A percentile compares a stretch with the other conserved stretches of the same genome.
These are phyloP conservation scores for Hippocampus abdominalis DNA, from an alignment of 2,113 vertebrate species.

Conservation along the genomic window DNA sequence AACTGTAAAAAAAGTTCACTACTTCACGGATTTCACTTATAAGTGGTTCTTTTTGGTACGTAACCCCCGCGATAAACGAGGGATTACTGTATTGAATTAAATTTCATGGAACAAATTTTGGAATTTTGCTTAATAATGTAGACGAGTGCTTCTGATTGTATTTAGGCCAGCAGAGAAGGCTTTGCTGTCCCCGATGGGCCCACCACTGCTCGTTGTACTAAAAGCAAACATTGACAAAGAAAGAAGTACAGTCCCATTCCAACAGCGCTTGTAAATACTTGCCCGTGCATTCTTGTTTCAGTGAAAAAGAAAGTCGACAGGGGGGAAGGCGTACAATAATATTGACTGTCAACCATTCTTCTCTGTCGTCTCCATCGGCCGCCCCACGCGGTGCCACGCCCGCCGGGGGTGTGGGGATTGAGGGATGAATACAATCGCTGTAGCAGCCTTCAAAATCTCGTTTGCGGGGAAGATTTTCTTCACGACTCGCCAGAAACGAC, in stretches of 20 bases:
- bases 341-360: constrained; percentile 16
- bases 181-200: neutral
- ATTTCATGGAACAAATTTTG: no score
- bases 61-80: no score
- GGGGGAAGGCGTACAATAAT: constrained; percentile 11
- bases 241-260: neutral
- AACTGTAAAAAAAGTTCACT: no score
- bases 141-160: no score
- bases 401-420: constrained; percentile 21
- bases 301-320: neutral
- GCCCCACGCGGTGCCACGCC: constrained; percentile 21
- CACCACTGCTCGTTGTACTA: no score
- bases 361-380: constrained; percentile 5
- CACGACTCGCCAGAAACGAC: constrained; percentile 46
- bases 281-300: neutral
- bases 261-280: neutral
- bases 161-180: neutral
- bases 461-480: constrained; percentile 54
- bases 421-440: constrained; percentile 33
- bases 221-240: neutral
- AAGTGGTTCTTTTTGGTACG: no score
- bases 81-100: no score
- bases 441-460: constrained; percentile 43
- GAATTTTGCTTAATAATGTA: no score
- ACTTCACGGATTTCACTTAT: no score